Evolutionary conservation across 2,797 vertebrate species (phyloP), one percentile per base, ranked within the genome.

Genomic region (Tiaroga cobitis): DNA sequence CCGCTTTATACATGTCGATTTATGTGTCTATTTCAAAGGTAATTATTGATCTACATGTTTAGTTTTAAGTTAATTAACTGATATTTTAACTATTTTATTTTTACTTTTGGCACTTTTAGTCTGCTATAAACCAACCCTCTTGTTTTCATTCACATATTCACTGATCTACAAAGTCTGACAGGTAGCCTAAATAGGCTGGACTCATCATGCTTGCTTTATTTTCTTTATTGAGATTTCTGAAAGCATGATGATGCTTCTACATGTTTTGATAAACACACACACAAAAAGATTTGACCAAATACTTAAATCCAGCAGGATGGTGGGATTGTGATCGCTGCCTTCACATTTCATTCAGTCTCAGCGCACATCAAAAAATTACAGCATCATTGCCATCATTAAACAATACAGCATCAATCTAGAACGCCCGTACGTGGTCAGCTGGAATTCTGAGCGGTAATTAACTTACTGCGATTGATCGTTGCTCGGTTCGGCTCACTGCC

Each of bases 371-470:
- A 49, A 34, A 15, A 29, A 65, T 21, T 51, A 51, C 29, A 49
- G 29, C 24, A 29, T 73, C 26, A 61, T 63, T 46, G 73, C 26
- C 21, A 83, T 75, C 21, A 51, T 34, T 24, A 65, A 37, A 32
- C 32, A 79, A 32, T 29, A n/a, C 5, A 51, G 8, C 32, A 10
- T 19, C 24, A 3, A 32, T 4, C 24, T 26, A 65, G 29, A 67
- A 67, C 59, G 5, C 39, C 2, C 8, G 43, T 7, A 49, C 21
- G 81, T 54, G 59, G 59, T 67, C 81, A 75, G 70, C 9, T 75
- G 41, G 49, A 39, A 21, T 21, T 54, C 49, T 81, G 46, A 81
- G 46, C 32, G 39, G 24, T 81, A 54, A 82, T 61, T 43, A 74
- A 73, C 26, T 73, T 18, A 46, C 18, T 16, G 37, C 15, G 37